phyloP scores from a whole-genome alignment of 2,888 invertebrate genomes.

The Himalopsyche japonica region DNA sequence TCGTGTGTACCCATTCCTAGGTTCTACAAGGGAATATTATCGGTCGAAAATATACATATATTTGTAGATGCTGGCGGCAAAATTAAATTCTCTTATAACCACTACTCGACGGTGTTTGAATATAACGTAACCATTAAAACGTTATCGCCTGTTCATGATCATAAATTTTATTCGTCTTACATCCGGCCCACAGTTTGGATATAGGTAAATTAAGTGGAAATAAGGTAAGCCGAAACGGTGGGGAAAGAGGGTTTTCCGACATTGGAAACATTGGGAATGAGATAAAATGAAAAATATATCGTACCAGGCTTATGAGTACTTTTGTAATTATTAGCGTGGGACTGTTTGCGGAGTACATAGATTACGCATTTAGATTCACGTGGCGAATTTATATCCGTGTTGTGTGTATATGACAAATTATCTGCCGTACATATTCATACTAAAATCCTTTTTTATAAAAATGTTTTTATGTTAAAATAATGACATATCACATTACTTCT shows the following conservation, averaged over 20 bases:
- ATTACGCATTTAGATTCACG: too few species aligned
- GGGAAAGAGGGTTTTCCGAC: background rate
- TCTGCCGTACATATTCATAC: too few species aligned
- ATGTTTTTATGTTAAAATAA: too few species aligned
- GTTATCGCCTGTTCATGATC: slow-evolving; percentile 40
- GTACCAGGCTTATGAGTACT: background rate
- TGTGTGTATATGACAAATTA: too few species aligned
- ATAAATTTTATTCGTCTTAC: slow-evolving; percentile 40
- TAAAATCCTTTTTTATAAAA: too few species aligned
- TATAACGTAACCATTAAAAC: slow-evolving; percentile 37
- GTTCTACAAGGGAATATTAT: background rate
- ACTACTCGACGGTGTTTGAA: background rate
- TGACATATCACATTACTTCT: too few species aligned
- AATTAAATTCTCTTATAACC: slow-evolving; percentile 2
- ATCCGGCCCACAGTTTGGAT: slow-evolving; percentile 31
- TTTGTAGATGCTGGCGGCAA: background rate
- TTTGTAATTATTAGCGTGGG: background rate
- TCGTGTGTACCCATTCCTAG: background rate
- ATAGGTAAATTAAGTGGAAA: slow-evolving; percentile 36
- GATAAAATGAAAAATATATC: background rate
- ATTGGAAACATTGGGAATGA: background rate
- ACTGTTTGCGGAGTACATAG: too few species aligned
- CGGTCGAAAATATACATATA: slow-evolving; percentile 9
- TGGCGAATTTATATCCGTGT: too few species aligned
- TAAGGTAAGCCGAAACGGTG: slow-evolving; percentile 11